Evolutionary conservation across 37 sponge, comb jelly and placozoan genomes (phyloP).

Genomic region (Lycopodina hypogea): DNA sequence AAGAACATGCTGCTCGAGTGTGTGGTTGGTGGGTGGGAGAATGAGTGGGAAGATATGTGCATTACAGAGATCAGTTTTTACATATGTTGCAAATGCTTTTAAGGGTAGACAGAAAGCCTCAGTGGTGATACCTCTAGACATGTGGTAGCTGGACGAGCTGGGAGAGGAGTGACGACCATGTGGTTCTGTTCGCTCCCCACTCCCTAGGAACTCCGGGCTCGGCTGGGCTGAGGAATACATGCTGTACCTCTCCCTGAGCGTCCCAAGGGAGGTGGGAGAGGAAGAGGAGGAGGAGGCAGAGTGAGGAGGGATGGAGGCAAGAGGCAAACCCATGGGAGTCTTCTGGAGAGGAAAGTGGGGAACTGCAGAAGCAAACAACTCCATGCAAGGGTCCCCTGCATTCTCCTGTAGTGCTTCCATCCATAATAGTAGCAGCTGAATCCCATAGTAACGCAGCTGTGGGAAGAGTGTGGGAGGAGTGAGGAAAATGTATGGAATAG

Average conservation of each 20-base stretch:
- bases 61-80: too few relatives aligned
- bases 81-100: too few relatives aligned
- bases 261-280: not conserved
- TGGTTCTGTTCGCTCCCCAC: not conserved
- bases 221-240: not conserved
- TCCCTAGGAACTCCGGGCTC: not conserved
- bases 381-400: constrained; percentile 67
- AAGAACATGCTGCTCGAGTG: too few relatives aligned
- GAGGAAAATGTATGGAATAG: constrained; percentile 5
- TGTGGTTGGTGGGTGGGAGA: too few relatives aligned
- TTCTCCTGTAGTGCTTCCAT: constrained; percentile 78
- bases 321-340: constrained; percentile 61
- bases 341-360: constrained; percentile 82
- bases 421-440: constrained; percentile 80
- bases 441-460: constrained; percentile 61
- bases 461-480: not conserved
- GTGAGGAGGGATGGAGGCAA: not conserved
- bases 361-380: constrained; percentile 79
- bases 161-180: not conserved
- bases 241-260: constrained; percentile 54
- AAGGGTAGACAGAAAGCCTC: too few relatives aligned
- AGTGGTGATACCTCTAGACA: not conserved
- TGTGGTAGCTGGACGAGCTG: too few relatives aligned
- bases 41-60: too few relatives aligned
- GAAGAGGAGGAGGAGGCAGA: not conserved